Evolutionary conservation across 92 coral and sea anemone species (phyloP).

Genomic region (Umimayanthus chanpuru): DNA sequence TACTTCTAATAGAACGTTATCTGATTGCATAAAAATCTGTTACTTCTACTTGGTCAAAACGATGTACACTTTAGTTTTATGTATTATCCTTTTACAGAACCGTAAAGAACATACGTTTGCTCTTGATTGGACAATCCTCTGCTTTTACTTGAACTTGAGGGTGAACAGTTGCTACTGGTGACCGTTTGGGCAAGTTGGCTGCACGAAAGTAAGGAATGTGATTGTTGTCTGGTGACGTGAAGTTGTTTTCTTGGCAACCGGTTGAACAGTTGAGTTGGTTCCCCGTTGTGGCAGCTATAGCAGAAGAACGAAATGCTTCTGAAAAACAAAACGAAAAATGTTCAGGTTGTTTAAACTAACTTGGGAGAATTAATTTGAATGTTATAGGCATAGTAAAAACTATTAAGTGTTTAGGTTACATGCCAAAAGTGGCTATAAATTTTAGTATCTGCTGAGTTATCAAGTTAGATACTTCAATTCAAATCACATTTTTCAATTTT

Average conservation of each 20-base stretch:
- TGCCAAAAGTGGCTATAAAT: no score
- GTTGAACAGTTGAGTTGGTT: not conserved
- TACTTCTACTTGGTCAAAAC: no score
- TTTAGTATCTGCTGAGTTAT: no score
- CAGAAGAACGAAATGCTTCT: slow-evolving; percentile 4
- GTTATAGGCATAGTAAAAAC: not conserved
- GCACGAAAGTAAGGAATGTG: slow-evolving; percentile 37
- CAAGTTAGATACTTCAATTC: no score
- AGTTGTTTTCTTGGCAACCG: slow-evolving; percentile 1
- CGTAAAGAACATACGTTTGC: slow-evolving; percentile 6
- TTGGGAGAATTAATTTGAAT: not conserved
- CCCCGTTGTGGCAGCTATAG: not conserved
- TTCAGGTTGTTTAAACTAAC: not conserved
- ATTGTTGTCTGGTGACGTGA: slow-evolving; percentile 27
- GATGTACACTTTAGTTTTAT: not conserved
- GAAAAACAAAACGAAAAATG: not conserved
- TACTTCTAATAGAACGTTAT: no score
- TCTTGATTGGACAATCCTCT: slow-evolving; percentile 23
- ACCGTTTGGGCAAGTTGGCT: slow-evolving; percentile 66
- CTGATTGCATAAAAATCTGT: no score
- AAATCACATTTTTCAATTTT: no score
- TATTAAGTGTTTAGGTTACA: no score
- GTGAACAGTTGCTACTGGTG: slow-evolving; percentile 89
- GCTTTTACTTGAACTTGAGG: slow-evolving; percentile 76
- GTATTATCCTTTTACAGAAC: not conserved